Base-by-base conservation (phyloP, 2,113 vertebrate species). In the Archocentrus centrarchus region DNA sequence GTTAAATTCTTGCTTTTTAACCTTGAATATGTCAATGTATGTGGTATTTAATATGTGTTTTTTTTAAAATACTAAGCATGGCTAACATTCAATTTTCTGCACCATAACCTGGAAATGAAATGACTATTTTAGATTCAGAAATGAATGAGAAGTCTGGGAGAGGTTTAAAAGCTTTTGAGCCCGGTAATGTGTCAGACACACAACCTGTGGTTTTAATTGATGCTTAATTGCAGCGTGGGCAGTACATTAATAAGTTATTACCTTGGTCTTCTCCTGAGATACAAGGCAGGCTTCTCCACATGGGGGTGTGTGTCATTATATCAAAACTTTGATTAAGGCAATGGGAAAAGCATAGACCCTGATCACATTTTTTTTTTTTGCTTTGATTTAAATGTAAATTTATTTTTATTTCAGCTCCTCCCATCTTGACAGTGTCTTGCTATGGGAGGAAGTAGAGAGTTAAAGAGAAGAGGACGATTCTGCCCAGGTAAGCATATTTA, bases 311-410 rank as follows among this genome's bases (percentile, higher is more conserved):
- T 94, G 95, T 95, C 94, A 94, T 94, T 80, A 77, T 89, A 85
- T 95, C 93, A 89, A 80, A 92, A 88, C 80, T 93, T 90, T 94
- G 92, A 94, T 95, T 94, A 93, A 92, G 81, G 89, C 88, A 41
- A 68, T 77, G 89, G 91, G 91, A 91, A 83, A 94, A 90, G 86
- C 76, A 41, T 24, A 55, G 78, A 77, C 94, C 89, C 92, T 93
- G 93, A 96, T 94, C 89, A 85, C 83, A 91, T 96, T 94, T 92
- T 93, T 87, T 30, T 30, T 30, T 30, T 30, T 30, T 30, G n/a
- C n/a, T n/a, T n/a, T 93, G 84, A 94, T 95, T 93, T 95, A 95
- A 94, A 96, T 95, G 90, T 94, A 94, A 94, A 95, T 96, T 91
- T 78, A 85, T 93, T 95, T 94, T 94, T 86, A 87, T 92, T 93